Base-by-base conservation (phyloP, 1,140 invertebrate genomes). In the Drosophila lowei region DNA sequence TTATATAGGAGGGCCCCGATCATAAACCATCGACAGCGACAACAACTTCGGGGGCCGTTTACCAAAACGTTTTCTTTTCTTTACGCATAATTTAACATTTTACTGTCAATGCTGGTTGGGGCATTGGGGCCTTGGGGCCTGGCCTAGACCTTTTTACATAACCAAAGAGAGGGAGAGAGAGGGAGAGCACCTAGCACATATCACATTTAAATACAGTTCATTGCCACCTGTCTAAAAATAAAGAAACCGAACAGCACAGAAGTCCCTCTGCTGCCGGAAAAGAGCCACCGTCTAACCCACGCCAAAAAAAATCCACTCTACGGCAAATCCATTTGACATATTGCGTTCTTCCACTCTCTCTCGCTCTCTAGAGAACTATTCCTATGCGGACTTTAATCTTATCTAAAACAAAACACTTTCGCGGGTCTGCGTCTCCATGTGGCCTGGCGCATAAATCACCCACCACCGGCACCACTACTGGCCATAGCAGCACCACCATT, bases 331-430 rank as follows among this genome's bases (percentile, higher is more conserved):
- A 61, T 71, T 71, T 85, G 81, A 85, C 81, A 86, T 86, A 86
- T 86, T 86, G 67, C 73, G 79, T 58, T 50, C 57, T 16, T 44
- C 23, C 30, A 46, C 41, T 52, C 23, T 25, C 38, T 23, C 6
- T 50, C 21, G n/a, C 28, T 58, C 6, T 16, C 49, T 2, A 8
- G 47, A 42, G 34, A 57, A 34, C 50, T 72, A 21, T 23, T 38
- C 52, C 56, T 61, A 58, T 61, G 47, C 55, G 57, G 43, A 52
- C 50, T 76, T 77, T 79, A 85, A 85, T 85, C 77, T 85, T 78
- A 85, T 85, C 81, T 85, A 74, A 86, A 81, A 81, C 81, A 81
- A 85, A 85, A 85, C 70, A 86, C 81, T 85, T 81, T 83, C 67
- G 47, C 52, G 38, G 57, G 61, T 58, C 49, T 23, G 23, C 23